Evolutionary conservation across 2,797 vertebrate genomes (phyloP), one percentile per base, ranked within the genome.

Genomic region (Crypturellus tataupa): DNA sequence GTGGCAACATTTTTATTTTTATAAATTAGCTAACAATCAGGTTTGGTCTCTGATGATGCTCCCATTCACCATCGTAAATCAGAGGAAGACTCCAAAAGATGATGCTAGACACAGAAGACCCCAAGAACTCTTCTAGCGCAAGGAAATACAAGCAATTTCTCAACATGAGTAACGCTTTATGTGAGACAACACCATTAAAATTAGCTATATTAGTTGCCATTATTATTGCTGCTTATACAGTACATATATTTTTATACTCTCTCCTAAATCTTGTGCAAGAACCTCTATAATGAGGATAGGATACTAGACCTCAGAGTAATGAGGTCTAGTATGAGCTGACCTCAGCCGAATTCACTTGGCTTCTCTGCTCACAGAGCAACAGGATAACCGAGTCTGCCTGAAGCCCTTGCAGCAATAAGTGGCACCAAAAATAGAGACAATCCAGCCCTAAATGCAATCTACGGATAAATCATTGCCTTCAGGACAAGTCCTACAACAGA

Each of bases 281-380:
- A 31, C 29, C 9, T 16, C 53, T 31, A 31, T 31, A 55, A 55
- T 10, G 29, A 55, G 53, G 27, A 31, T 55, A 55, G 31, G 17
- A 55, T 31, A 55, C 19, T 31, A 55, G 29, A 55, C 17, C 53
- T 55, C 17, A 55, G 29, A 55, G 53, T 31, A 55, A 55, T 18
- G 53, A 55, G 29, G 53, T 55, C 53, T 55, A 55, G 18, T 19
- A 55, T 31, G 53, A 55, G 53, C 53, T 55, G 53, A 55, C 53
- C 53, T 55, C 11, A 81, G 40, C 29, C 31, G 4, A 3, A 44
- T 2, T 19, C 0, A 58, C n/a, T 19, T 35, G 71, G 60, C 37
- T 51, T 14, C 37, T 67, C 47, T 2, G 6, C 5, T 31, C 12
- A 44, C n/a, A 0, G 2, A 79, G 40, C 49, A 42, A 24, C 0